These are phyloP conservation scores for Hypomecis punctinalis DNA, from an alignment of 2,888 invertebrate species.

Conservation along the genomic window DNA sequence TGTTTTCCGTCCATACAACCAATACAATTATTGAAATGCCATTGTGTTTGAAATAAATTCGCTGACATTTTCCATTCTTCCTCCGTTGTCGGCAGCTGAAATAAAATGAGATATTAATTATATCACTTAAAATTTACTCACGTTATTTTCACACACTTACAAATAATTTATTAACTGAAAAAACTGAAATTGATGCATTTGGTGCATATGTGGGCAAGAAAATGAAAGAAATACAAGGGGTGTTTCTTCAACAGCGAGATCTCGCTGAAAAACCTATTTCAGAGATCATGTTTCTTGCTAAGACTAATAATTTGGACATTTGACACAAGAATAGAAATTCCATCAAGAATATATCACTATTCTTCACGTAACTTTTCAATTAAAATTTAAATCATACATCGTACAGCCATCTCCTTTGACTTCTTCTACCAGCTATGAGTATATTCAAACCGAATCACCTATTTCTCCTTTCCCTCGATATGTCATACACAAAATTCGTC, in stretches of 20 bases:
- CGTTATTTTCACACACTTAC: neutral
- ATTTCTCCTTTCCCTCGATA: neutral
- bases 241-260: neutral
- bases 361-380: no score
- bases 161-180: neutral
- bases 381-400: no score
- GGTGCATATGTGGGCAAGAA: neutral
- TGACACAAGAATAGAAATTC: constrained; percentile 5
- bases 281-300: neutral
- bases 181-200: neutral
- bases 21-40: constrained; percentile 38
- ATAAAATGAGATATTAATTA: neutral
- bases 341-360: neutral
- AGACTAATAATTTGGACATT: neutral
- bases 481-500: neutral
- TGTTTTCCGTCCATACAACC: constrained; percentile 45
- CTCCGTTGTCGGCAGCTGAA: constrained; percentile 3
- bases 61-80: constrained; percentile 2
- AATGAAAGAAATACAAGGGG: neutral
- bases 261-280: constrained; percentile 2
- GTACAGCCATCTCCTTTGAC: neutral
- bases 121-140: neutral
- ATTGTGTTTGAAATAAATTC: constrained; percentile 34
- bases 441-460: neutral
- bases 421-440: neutral